phyloP scores from a whole-genome alignment of 2,113 vertebrate genomes.

The Anser cygnoides region DNA sequence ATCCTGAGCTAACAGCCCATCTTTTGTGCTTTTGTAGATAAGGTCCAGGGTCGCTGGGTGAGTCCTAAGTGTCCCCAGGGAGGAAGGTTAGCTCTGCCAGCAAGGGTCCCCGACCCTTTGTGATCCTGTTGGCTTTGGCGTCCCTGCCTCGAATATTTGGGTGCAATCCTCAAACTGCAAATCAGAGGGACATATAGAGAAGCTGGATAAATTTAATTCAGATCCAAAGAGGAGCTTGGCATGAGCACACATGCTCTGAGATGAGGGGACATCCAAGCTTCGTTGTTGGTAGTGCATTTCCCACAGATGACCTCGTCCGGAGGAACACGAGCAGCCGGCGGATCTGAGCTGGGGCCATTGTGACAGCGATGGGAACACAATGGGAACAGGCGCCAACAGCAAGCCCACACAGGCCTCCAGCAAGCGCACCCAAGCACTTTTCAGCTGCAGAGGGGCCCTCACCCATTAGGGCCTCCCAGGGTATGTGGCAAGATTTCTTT shows the following conservation, averaged over 20 bases:
- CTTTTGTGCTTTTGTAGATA: background rate
- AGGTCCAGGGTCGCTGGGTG: background rate
- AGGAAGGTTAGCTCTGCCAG: background rate
- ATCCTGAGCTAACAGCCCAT: background rate
- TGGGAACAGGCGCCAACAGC: background rate
- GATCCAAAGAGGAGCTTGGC: background rate
- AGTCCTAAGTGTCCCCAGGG: background rate
- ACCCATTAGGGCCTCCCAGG: background rate
- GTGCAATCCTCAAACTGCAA: background rate
- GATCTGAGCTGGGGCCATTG: background rate
- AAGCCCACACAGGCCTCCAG: background rate
- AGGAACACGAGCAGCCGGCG: background rate
- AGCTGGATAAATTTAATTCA: background rate
- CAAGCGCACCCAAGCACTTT: background rate
- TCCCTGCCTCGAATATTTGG: background rate
- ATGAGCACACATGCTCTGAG: accelerated
- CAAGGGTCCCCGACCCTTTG: background rate
- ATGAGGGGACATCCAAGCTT: background rate
- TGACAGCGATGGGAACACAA: background rate
- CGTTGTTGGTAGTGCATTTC: background rate
- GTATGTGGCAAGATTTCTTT: background rate
- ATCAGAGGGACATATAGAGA: background rate
- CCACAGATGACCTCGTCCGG: background rate
- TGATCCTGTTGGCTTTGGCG: too few relatives aligned
- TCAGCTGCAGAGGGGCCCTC: background rate